Evolutionary conservation across 2,797 vertebrate species (phyloP).

Genomic region (Manis crassicaudata): DNA sequence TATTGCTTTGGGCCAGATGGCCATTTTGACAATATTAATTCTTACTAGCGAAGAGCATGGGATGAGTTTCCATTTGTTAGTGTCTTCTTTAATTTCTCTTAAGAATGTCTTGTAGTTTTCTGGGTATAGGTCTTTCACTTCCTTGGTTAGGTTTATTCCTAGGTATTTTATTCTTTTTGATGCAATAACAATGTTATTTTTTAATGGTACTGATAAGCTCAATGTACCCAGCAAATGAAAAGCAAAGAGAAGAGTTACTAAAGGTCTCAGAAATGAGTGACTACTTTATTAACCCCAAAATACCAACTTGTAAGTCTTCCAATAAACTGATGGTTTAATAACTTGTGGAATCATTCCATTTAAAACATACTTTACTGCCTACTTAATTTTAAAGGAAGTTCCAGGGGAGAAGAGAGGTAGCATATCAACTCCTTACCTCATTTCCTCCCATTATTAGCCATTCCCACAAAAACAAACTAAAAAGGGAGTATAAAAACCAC

Average conservation of each 20-base stretch:
- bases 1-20: too few relatives aligned
- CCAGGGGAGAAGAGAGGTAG: not conserved
- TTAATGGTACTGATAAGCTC: not conserved
- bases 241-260: not conserved
- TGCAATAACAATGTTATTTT: not conserved
- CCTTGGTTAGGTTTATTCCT: too few relatives aligned
- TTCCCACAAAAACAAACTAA: constrained; percentile 23
- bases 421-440: not conserved
- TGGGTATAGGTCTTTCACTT: too few relatives aligned
- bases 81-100: too few relatives aligned
- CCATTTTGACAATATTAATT: too few relatives aligned
- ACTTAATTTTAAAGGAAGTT: constrained; percentile 23
- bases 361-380: not conserved
- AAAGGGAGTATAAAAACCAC: not conserved
- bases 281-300: not conserved
- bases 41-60: too few relatives aligned
- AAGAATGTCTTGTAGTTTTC: not conserved
- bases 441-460: constrained; percentile 35
- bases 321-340: constrained; percentile 33
- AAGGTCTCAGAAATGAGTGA: not conserved
- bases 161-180: too few relatives aligned
- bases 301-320: not conserved
- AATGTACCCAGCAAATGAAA: constrained; percentile 7
- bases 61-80: too few relatives aligned
- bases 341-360: not conserved